A percentile compares a stretch with the other conserved stretches of the same genome.
phyloP scores from a whole-genome alignment of 2,113 vertebrate species.

The Otus sunia region DNA sequence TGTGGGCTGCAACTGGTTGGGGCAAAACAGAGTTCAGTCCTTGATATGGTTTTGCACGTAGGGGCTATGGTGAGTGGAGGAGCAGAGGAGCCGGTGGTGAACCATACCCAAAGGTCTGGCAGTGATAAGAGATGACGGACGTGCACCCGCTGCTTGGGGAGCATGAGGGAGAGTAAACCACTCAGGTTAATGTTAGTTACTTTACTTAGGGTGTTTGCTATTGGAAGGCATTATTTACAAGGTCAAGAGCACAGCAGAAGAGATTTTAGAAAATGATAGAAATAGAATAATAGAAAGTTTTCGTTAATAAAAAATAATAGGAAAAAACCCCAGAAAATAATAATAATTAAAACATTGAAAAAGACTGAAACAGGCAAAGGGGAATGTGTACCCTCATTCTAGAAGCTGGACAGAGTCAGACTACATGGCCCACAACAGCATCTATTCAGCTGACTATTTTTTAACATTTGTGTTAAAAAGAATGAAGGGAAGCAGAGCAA shows the following conservation, averaged over 20 bases:
- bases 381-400: background rate
- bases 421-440: background rate
- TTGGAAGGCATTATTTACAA: background rate
- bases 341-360: background rate
- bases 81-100: background rate
- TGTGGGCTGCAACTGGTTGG: background rate
- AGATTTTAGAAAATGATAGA: background rate
- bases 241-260: background rate
- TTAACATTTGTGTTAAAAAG: background rate
- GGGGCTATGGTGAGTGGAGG: accelerated
- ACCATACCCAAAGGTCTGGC: background rate
- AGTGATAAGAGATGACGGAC: background rate
- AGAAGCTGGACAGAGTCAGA: background rate
- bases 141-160: background rate
- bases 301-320: background rate
- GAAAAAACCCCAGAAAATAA: background rate
- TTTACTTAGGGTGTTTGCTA: background rate
- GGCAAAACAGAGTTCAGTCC: background rate
- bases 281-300: background rate
- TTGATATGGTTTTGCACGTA: background rate
- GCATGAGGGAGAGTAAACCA: background rate
- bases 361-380: background rate
- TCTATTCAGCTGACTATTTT: background rate
- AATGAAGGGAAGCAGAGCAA: background rate
- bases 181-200: background rate